Base-by-base conservation (phyloP, 2,113 vertebrate genomes). In the Hippocampus zosterae region DNA sequence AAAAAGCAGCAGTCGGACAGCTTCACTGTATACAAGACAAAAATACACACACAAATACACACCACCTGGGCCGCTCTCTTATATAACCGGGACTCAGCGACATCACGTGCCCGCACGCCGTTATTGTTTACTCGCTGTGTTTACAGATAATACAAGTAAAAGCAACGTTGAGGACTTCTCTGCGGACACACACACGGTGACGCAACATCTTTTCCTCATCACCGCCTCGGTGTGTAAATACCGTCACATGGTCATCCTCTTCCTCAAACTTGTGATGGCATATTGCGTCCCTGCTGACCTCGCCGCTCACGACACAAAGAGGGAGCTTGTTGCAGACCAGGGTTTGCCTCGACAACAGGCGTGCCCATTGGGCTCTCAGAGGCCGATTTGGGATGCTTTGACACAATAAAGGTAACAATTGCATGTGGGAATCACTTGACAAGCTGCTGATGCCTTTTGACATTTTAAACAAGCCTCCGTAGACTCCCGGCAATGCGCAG, bases 141-240 rank as follows among this genome's bases (percentile, higher is more conserved):
- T 25, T 50, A 50, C 19, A n/a, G 21, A n/a, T 9, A 9, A 23
- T 11, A 10, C 52, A 55, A 55, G 10, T 8, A 55, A 55, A 55
- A 55, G 52, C 52, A 21, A 21, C n/a, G n/a, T 3, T 27, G 16
- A 70, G 74, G 75, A 27, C 70, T 70, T 25, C 67, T 18, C 57
- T 64, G 76, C n/a, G 12, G n/a, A 16, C 40, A 65, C 68, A 65
- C 68, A 59, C 42, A 19, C 71, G 37, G 76, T 83, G 85, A 84
- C 33, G 72, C 76, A 88, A 74, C 69, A 68, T 74, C 57, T 48
- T 48, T 48, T 48, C 15, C 76, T 69, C 74, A 83, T 78, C 27
- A 0, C 73, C 81, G 82, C 69, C 72, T 74, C 72, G 41, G 71
- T 57, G 11, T 71, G 76, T 84, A 84, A 87, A 87, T 80, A 87